phyloP scores from a whole-genome alignment of 2,888 invertebrate genomes.

The Anthrax anthrax region DNA sequence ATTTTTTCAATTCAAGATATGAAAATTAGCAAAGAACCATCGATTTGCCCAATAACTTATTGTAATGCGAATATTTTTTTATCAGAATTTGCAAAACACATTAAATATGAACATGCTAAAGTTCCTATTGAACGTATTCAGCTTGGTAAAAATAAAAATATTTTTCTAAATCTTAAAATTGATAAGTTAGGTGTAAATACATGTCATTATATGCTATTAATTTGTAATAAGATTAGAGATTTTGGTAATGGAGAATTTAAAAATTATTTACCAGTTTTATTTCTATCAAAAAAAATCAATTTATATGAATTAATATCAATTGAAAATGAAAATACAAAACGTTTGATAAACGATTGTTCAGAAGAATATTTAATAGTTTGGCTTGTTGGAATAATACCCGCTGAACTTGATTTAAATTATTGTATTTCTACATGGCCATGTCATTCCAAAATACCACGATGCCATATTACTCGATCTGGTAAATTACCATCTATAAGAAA shows the following conservation, averaged over 20 bases:
- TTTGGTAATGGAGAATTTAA: slow-evolving; percentile 18
- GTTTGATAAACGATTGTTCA: background rate
- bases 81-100: slow-evolving; percentile 25
- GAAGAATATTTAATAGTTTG: slow-evolving; percentile 20
- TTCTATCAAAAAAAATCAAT: slow-evolving; percentile 23
- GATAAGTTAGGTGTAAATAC: slow-evolving; percentile 15
- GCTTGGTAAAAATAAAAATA: slow-evolving; percentile 20
- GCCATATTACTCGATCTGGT: slow-evolving; percentile 22
- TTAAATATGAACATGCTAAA: slow-evolving; percentile 20
- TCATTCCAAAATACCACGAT: slow-evolving; percentile 12
- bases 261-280: slow-evolving; percentile 22
- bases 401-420: slow-evolving; percentile 16
- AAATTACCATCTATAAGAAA: slow-evolving; percentile 21
- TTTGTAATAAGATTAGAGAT: slow-evolving; percentile 21
- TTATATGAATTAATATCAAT: slow-evolving; percentile 11
- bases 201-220: slow-evolving; percentile 22
- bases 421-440: slow-evolving; percentile 22
- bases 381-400: slow-evolving; percentile 22
- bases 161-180: slow-evolving; percentile 22
- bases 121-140: slow-evolving; percentile 23
- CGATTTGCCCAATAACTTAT: slow-evolving; percentile 21
- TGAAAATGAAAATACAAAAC: slow-evolving; percentile 1
- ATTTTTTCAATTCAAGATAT: slow-evolving; percentile 3
- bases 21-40: slow-evolving; percentile 19
- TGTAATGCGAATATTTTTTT: slow-evolving; percentile 21